These are phyloP conservation scores for Barnardius zonarius DNA, from an alignment of 2,113 vertebrate species.

Conservation along the genomic window DNA sequence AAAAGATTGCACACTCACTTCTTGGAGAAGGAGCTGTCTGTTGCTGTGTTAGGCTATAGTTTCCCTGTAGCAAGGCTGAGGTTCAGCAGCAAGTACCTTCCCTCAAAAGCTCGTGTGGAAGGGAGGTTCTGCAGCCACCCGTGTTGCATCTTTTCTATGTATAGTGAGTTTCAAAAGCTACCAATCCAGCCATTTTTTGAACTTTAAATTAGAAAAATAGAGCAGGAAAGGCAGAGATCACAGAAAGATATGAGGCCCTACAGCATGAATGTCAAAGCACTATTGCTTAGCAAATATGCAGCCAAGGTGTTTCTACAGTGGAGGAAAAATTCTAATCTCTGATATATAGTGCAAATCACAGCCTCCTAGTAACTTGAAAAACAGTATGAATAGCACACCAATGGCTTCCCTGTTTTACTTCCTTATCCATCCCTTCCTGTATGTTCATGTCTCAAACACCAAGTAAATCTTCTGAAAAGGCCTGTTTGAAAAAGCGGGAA, in stretches of 20 bases:
- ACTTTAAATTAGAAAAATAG: not conserved
- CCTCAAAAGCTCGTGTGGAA: not conserved
- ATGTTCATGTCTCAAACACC: not conserved
- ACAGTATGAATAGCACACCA: not conserved
- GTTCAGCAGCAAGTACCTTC: not conserved
- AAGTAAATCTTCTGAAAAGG: not conserved
- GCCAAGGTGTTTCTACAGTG: not conserved
- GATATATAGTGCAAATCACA: not conserved
- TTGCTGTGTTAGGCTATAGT: not conserved
- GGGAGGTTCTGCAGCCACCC: not conserved
- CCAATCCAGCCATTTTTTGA: not conserved
- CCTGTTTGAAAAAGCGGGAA: not conserved
- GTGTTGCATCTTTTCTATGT: not conserved
- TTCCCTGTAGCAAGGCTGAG: not conserved
- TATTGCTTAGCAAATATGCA: not conserved
- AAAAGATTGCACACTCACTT: fast-evolving
- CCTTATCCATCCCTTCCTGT: not conserved
- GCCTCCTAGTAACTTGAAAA: not conserved
- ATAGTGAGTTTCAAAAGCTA: not conserved
- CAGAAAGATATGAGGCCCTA: not conserved
- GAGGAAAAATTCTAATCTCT: not conserved
- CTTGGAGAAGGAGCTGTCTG: not conserved
- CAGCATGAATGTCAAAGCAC: not conserved
- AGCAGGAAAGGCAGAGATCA: not conserved
- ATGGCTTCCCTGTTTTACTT: not conserved